phyloP scores from a whole-genome alignment of 2,797 vertebrate genomes.

The Poeciliopsis presidionis region DNA sequence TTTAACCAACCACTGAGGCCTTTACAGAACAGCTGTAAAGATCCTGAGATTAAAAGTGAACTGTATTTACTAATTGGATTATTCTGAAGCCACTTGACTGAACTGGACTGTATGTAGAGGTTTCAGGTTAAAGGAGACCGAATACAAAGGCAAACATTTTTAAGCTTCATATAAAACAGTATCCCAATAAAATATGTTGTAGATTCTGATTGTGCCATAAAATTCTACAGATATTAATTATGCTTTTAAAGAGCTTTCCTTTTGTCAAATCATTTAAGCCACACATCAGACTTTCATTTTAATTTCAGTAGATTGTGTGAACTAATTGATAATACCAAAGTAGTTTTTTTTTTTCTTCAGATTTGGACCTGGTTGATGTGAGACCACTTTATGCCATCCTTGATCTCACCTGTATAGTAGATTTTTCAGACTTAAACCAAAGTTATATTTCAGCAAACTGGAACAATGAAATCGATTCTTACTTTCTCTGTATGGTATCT shows the following conservation, averaged over 20 bases:
- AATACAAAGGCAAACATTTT: not conserved
- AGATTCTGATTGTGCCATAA: not conserved
- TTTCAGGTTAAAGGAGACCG: not conserved
- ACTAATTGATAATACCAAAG: not conserved
- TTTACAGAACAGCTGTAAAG: not conserved
- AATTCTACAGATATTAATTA: not conserved
- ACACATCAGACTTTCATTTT: not conserved
- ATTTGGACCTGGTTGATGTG: not conserved
- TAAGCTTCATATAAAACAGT: not conserved
- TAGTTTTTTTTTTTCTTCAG: not conserved
- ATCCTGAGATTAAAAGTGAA: not conserved
- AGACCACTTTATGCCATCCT: not conserved
- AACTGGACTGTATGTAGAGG: not conserved
- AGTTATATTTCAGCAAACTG: not conserved
- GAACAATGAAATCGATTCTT: not conserved
- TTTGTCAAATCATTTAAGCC: not conserved
- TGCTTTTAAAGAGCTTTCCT: too few species aligned
- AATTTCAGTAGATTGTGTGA: not conserved
- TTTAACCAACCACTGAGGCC: not conserved
- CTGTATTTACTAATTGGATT: not conserved
- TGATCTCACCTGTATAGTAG: not conserved
- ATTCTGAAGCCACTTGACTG: not conserved
- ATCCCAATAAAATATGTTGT: not conserved
- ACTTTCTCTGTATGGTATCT: not conserved
- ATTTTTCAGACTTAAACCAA: not conserved